phyloP scores from a whole-genome alignment of 2,113 vertebrate genomes.

The Nyctereutes procyonoides region DNA sequence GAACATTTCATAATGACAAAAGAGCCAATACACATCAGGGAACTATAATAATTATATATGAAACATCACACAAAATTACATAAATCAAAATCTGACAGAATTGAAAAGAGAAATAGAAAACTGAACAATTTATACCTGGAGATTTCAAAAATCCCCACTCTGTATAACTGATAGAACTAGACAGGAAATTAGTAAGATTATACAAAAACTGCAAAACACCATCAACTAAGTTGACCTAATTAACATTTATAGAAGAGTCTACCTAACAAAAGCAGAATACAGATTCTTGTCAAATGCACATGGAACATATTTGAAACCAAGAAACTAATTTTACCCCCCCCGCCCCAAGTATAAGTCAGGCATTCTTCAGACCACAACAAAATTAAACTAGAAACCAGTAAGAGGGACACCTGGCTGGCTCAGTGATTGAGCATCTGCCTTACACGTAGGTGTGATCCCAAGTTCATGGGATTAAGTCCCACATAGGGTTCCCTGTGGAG shows the following conservation, averaged over 20 bases:
- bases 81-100: background rate
- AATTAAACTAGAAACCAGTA: background rate
- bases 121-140: background rate
- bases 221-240: background rate
- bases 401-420: too few species aligned
- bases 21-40: background rate
- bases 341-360: background rate
- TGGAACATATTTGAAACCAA: background rate
- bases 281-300: background rate
- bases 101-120: background rate
- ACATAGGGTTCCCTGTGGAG: too few species aligned
- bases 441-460: too few species aligned
- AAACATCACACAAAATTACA: background rate
- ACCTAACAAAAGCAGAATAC: background rate
- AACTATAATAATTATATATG: background rate
- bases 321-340: background rate
- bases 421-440: too few species aligned
- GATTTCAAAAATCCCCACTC: background rate
- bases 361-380: background rate
- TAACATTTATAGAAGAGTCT: background rate
- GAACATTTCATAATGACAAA: background rate
- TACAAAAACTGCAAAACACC: background rate
- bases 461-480: too few species aligned
- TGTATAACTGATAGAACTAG: background rate
- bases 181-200: background rate